phyloP scores from a whole-genome alignment of 1,140 invertebrate species.

The Temnothorax curvispinosus region DNA sequence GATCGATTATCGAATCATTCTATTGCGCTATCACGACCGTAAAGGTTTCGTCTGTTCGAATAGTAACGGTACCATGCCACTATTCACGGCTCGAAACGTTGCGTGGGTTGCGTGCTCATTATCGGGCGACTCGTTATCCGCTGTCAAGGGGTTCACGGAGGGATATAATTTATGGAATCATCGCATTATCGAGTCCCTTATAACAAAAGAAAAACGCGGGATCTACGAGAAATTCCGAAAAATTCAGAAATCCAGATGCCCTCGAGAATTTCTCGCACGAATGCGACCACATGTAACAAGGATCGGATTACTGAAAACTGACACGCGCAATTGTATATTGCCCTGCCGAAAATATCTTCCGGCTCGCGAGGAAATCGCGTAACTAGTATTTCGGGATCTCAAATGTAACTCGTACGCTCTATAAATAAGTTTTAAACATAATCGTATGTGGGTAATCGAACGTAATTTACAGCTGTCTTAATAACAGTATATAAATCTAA shows the following conservation, averaged over 20 bases:
- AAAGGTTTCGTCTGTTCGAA: conserved; percentile 52
- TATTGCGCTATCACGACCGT: conserved; percentile 4
- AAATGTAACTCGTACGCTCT: conserved; percentile 4
- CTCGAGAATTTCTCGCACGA: not conserved
- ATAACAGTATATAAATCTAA: not conserved
- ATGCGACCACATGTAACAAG: not conserved
- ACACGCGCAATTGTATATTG: conserved; percentile 47
- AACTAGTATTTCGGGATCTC: conserved; percentile 41
- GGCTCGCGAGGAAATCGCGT: conserved; percentile 36
- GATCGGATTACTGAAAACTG: conserved; percentile 42
- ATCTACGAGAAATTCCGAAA: not conserved
- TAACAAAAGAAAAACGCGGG: not conserved
- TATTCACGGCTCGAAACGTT: not conserved
- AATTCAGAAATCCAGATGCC: not conserved
- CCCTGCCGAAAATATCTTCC: conserved; percentile 35
- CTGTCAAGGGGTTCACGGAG: not conserved
- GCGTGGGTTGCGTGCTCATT: conserved; percentile 58
- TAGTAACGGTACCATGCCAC: conserved; percentile 39
- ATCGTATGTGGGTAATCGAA: not conserved
- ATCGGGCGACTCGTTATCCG: conserved; percentile 9
- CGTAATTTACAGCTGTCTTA: not conserved
- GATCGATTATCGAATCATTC: conserved; percentile 49
- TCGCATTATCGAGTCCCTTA: not conserved
- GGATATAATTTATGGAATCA: conserved; percentile 31
- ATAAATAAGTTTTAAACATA: conserved; percentile 8